phyloP scores from a whole-genome alignment of 2,797 vertebrate species.

The Cryptoprocta ferox region DNA sequence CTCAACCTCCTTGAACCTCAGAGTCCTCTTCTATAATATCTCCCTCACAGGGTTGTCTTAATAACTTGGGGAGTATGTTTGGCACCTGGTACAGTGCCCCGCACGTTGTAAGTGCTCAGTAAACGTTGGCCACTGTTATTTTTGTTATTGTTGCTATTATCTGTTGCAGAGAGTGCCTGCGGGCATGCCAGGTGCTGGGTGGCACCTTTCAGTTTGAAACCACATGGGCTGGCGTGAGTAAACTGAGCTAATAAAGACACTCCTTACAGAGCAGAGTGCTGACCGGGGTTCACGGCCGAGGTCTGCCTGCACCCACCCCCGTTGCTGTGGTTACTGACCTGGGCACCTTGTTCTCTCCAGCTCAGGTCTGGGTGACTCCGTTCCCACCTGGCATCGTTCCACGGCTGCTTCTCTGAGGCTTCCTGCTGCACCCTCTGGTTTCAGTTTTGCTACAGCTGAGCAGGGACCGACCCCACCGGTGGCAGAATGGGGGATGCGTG shows the following conservation, averaged over 20 bases:
- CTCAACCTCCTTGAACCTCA: not conserved
- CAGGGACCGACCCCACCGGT: not conserved
- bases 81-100: not conserved
- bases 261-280: not conserved
- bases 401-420: not conserved
- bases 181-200: constrained; percentile 20
- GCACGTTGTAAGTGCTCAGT: not conserved
- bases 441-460: not conserved
- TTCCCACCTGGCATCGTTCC: too few relatives aligned
- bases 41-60: not conserved
- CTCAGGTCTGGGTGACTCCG: not conserved
- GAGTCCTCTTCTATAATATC: not conserved
- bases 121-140: not conserved
- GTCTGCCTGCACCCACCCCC: not conserved
- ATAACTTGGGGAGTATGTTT: not conserved
- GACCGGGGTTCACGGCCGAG: not conserved
- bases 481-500: not conserved
- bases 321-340: not conserved
- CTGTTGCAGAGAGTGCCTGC: not conserved
- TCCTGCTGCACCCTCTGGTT: not conserved
- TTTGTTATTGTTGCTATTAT: not conserved
- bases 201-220: not conserved
- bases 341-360: not conserved
- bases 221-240: not conserved
- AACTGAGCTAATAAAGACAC: not conserved